These are phyloP conservation scores for Lagopus muta DNA, from an alignment of 2,113 vertebrate species.

Conservation along the genomic window DNA sequence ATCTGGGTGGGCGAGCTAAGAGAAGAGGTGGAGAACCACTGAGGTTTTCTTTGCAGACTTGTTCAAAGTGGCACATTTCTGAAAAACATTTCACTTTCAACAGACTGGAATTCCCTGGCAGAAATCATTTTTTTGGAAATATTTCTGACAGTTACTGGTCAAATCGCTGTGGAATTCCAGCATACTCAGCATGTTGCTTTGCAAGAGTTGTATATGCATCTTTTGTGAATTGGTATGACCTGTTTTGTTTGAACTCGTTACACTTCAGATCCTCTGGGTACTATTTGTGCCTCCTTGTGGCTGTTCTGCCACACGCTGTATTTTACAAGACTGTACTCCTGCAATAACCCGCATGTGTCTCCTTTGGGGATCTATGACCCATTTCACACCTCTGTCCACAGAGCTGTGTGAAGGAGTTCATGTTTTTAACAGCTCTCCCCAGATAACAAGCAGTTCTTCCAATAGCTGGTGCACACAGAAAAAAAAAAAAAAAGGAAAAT, in stretches of 20 bases:
- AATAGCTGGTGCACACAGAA: not conserved
- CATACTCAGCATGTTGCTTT: not conserved
- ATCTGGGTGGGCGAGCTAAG: not conserved
- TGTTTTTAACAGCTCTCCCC: not conserved
- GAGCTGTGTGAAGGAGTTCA: not conserved
- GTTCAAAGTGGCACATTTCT: not conserved
- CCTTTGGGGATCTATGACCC: not conserved
- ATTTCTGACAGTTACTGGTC: not conserved
- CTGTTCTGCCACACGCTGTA: not conserved
- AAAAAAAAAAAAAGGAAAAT: not conserved
- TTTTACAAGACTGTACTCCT: not conserved
- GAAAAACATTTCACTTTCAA: not conserved
- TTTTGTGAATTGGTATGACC: not conserved
- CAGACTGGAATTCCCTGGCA: not conserved
- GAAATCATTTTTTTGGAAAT: not conserved
- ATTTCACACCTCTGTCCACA: not conserved
- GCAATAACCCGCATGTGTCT: not conserved
- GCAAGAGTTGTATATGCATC: not conserved
- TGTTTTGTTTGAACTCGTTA: not conserved
- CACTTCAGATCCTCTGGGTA: not conserved
- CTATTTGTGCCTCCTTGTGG: not conserved
- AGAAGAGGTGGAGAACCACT: not conserved
- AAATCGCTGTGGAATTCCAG: not conserved
- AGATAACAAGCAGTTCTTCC: not conserved
- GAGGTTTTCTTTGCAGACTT: not conserved